Evolutionary conservation across 2,113 vertebrate genomes (phyloP).

Genomic region (Eclectus roratus): DNA sequence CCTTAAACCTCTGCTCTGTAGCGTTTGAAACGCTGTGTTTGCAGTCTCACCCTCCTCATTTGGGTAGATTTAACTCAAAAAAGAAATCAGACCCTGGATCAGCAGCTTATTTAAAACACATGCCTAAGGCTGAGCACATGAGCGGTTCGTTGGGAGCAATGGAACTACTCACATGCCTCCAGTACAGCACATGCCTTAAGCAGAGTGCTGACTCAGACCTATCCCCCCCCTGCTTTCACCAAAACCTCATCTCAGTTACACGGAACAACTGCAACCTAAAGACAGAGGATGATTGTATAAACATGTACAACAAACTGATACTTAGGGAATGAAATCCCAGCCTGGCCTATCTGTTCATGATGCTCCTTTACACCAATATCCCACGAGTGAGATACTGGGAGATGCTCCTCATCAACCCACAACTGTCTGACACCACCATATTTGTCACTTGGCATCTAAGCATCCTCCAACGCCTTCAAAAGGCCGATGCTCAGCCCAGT

Average conservation of each 20-base stretch:
- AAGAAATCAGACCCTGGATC: background rate
- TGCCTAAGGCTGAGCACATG: constrained; percentile 12
- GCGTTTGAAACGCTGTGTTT: background rate
- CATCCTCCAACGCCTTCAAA: background rate
- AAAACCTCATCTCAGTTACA: background rate
- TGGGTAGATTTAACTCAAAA: background rate
- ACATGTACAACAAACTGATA: background rate
- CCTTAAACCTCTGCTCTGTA: background rate
- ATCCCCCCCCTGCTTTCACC: background rate
- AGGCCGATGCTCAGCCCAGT: background rate
- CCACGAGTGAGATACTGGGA: background rate
- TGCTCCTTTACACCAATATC: background rate
- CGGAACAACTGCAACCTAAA: constrained; percentile 8
- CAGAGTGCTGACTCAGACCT: constrained; percentile 2
- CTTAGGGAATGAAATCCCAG: background rate
- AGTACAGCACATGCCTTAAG: background rate
- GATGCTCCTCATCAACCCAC: background rate
- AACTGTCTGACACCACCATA: background rate
- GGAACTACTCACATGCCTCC: background rate
- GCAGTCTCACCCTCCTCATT: background rate
- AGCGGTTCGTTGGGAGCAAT: background rate
- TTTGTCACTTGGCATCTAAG: background rate
- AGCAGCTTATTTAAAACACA: constrained; percentile 5
- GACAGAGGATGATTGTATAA: background rate
- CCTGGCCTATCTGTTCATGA: fast-evolving